A percentile compares a stretch with the other conserved stretches of the same genome.
These are phyloP conservation scores for Patella caerulea DNA, from an alignment of 2,888 invertebrate genomes.

Conservation along the genomic window DNA sequence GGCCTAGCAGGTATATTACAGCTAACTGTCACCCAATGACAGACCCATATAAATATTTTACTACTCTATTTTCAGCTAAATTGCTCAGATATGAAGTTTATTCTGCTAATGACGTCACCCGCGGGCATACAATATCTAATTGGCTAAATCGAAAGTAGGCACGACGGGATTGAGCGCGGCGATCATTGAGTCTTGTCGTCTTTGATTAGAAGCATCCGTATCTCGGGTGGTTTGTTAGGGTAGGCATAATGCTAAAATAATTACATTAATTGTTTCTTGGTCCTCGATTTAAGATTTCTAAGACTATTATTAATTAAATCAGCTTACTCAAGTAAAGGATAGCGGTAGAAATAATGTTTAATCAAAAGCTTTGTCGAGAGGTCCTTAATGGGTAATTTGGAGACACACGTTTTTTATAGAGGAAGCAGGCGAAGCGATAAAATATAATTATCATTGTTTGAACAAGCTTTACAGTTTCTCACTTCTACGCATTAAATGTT, in stretches of 20 bases:
- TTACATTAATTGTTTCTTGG: slow-evolving; percentile 22
- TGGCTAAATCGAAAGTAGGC: slow-evolving; percentile 14
- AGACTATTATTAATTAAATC: slow-evolving; percentile 24
- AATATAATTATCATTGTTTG: too few species aligned
- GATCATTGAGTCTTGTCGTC: not conserved
- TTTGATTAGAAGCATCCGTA: slow-evolving; percentile 18
- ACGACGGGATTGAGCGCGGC: not conserved
- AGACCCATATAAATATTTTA: slow-evolving; percentile 21
- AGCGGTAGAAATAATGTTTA: too few species aligned
- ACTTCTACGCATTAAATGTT: too few species aligned
- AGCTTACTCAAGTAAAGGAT: not conserved
- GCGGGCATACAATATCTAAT: not conserved
- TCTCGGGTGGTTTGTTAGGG: slow-evolving; percentile 15
- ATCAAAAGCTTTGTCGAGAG: too few species aligned
- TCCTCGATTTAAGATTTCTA: slow-evolving; percentile 11
- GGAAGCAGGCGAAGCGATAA: too few species aligned
- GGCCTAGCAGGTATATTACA: slow-evolving; percentile 11
- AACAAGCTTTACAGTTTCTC: too few species aligned
- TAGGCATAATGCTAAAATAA: slow-evolving; percentile 18
- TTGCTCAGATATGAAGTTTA: slow-evolving; percentile 21
- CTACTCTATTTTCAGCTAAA: slow-evolving; percentile 21
- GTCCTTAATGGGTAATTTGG: too few species aligned
- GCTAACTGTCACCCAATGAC: slow-evolving; percentile 18
- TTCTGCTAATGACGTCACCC: slow-evolving; percentile 1
- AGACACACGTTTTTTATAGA: too few species aligned